Conservation (phyloP, 1,140 invertebrate species). For the Pinna nobilis region DNA sequence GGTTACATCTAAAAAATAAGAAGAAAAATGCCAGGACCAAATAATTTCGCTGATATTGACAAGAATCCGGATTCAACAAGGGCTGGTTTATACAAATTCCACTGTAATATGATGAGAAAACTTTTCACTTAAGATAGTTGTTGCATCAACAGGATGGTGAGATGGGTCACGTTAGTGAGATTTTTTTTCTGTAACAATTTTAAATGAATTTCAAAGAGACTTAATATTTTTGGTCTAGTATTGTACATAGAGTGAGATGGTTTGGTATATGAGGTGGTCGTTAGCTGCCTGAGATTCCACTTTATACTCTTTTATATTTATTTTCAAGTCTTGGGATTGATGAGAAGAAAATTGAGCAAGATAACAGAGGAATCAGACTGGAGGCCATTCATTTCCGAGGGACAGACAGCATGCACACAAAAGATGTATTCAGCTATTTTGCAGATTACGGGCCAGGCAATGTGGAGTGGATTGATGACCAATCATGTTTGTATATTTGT, state of each 20-base stretch:
- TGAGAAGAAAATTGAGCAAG: constrained; percentile 74
- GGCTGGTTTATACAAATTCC: no score
- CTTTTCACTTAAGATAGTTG: no score
- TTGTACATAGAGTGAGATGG: neutral
- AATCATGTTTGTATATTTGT: constrained; percentile 79
- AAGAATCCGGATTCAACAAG: no score
- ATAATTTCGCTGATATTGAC: no score
- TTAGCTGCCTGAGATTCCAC: neutral
- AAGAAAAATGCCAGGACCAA: no score
- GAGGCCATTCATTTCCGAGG: constrained; percentile 86
- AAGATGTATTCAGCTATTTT: constrained; percentile 87
- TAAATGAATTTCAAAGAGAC: no score
- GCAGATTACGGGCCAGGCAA: constrained; percentile 82
- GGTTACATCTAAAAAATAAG: no score
- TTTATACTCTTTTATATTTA: constrained; percentile 4
- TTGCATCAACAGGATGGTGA: no score
- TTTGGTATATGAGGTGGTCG: neutral
- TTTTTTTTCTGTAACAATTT: no score
- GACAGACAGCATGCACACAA: constrained; percentile 84
- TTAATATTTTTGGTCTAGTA: neutral
- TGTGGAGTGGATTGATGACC: constrained; percentile 88
- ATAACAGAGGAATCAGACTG: constrained; percentile 79
- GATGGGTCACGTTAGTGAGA: no score
- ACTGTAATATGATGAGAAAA: no score
- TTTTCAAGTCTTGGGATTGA: constrained; percentile 77